A percentile compares a stretch with the other conserved stretches of the same genome.
Conservation (phyloP, 2,797 vertebrate genomes). For the Microctenopoma steveboyesi region DNA sequence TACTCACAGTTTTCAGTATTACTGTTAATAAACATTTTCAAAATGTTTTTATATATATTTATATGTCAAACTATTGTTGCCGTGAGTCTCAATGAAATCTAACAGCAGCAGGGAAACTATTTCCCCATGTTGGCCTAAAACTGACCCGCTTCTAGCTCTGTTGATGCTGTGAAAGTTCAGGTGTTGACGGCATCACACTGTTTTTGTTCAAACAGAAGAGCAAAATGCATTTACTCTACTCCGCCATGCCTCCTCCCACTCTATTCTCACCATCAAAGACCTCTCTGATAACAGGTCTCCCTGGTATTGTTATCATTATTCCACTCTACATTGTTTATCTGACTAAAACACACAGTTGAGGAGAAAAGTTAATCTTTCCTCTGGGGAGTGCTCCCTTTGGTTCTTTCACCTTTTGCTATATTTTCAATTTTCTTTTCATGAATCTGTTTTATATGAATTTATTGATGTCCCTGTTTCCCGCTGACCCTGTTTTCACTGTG, state of each 20-base stretch:
- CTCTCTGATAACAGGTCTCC: conserved; percentile 63
- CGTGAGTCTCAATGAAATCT: conserved; percentile 4
- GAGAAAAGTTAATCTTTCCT: conserved; percentile 56
- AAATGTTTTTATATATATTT: not conserved
- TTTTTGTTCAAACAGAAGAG: conserved; percentile 49
- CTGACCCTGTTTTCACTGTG: conserved; percentile 32
- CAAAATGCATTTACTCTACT: conserved; percentile 54
- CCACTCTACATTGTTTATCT: conserved; percentile 66
- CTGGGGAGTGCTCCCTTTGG: conserved; percentile 32
- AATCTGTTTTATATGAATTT: conserved; percentile 38
- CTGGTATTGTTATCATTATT: conserved; percentile 66
- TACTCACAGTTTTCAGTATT: not conserved
- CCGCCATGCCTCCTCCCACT: conserved; percentile 48
- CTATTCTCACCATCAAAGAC: conserved; percentile 64
- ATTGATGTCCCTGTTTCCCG: conserved; percentile 36
- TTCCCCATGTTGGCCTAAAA: conserved; percentile 16
- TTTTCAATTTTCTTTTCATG: conserved; percentile 49
- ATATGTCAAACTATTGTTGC: not conserved
- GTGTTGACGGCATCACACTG: conserved; percentile 33
- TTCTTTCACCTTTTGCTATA: conserved; percentile 42
- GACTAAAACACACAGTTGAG: conserved; percentile 61
- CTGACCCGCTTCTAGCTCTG: conserved; percentile 21
- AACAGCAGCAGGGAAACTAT: not conserved
- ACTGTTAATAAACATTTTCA: not conserved
- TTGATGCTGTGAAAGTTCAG: conserved; percentile 26